Evolutionary conservation across 2,113 vertebrate genomes (phyloP), one percentile per base, ranked within the genome.

Genomic region (Cyanocitta stelleri): DNA sequence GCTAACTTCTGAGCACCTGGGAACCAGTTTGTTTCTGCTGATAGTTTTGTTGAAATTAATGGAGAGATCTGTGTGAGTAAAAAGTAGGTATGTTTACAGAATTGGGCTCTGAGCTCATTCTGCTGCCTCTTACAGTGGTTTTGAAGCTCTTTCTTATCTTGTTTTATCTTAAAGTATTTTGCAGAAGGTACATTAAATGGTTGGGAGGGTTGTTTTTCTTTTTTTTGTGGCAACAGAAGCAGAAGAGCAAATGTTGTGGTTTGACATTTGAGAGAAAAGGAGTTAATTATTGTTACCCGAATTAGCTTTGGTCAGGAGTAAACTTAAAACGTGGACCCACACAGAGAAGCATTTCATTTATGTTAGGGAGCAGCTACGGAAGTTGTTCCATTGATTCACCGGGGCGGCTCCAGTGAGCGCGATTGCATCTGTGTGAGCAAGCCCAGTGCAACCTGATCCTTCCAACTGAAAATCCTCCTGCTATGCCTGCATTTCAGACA

Each of bases 181-280:
- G 51, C 94, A 88, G 66, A 86, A 82, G 32, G n/a, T 75, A 56
- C 54, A 41, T 37, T 3, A 11, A 82, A 41, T 49, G 7, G 6
- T 79, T 83, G 48, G 30, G 55, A 90, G 26, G 26, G 32, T 0
- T n/a, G 32, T 52, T 22, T 56, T 24, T 55, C 15, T 90, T 84
- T 68, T 68, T 68, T 33, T 32, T 3, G 3, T 94, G 88, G 93
- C 87, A 88, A 95, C 66, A 90, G 88, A 95, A 89, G 73, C 89
- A 93, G 76, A 92, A 95, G 89, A 96, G 95, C 92, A 97, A 97
- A 98, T 94, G 94, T 80, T 92, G 85, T 0, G 85, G 97, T 84
- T 96, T 98, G 97, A 97, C 97, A 97, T 98, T 95, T 96, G 91
- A 96, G 93, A 95, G 94, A 96, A 96, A 96, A 97, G 83, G 29